A percentile compares a stretch with the other conserved stretches of the same genome.
Conservation (phyloP, 2,888 invertebrate species). For the Rambutsinella grinnellia region DNA sequence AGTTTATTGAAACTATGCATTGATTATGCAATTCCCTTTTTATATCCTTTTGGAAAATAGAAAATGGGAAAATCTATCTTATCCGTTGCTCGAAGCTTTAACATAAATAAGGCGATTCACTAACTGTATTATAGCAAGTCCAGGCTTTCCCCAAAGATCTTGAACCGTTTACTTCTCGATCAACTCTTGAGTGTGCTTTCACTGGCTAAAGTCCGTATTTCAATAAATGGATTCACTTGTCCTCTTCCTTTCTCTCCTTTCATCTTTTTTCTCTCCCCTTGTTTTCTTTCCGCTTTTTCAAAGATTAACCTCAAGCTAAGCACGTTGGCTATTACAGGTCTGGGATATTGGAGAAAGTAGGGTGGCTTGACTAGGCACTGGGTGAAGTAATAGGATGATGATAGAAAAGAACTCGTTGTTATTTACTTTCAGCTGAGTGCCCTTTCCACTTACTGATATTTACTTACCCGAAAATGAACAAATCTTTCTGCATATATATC, state of each 20-base stretch:
- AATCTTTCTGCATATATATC: constrained; percentile 30
- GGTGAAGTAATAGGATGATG: constrained; percentile 12
- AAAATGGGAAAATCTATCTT: not conserved
- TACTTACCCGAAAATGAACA: constrained; percentile 48
- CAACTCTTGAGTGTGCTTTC: not conserved
- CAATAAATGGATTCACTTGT: constrained; percentile 41
- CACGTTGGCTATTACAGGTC: not conserved
- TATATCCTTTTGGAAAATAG: not conserved
- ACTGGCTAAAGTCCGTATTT: constrained; percentile 29
- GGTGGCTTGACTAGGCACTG: not conserved
- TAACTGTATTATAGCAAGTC: too few species aligned
- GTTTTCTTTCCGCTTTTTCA: constrained; percentile 60
- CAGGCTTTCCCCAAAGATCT: too few species aligned
- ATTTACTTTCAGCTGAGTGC: constrained; percentile 64
- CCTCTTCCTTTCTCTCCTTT: constrained; percentile 8
- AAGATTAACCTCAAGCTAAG: constrained; percentile 57
- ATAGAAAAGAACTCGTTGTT: constrained; percentile 49
- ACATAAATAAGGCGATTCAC: too few species aligned
- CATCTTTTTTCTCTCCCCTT: constrained; percentile 22
- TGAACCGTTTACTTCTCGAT: constrained; percentile 26
- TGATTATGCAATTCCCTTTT: not conserved
- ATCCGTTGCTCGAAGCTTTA: too few species aligned
- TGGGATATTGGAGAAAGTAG: constrained; percentile 3
- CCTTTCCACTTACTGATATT: constrained; percentile 52
- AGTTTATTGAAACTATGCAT: not conserved